Base-by-base conservation (phyloP, 2,888 invertebrate species). In the Mantis religiosa region DNA sequence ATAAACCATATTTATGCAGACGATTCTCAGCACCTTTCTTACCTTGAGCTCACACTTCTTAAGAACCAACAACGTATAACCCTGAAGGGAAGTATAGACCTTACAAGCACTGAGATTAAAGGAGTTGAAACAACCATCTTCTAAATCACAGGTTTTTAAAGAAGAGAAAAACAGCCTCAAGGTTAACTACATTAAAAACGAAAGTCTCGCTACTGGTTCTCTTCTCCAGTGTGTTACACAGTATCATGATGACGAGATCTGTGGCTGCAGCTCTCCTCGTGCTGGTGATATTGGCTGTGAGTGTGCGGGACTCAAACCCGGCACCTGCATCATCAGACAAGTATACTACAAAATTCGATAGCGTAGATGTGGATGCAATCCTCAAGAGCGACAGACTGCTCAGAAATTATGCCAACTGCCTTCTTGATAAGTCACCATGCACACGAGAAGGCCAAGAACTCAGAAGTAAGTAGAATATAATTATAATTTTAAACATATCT, bases 391-490 rank as follows among this genome's bases (percentile, higher is more conserved):
- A 91, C 28, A 89, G 92, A 30, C 90, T 92, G 81, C 90, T 92
- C 28, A 91, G 90, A 82, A 90, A 90, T 9, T 91, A 91, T 83
- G 90, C 92, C 27, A 91, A 92, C 87, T 92, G 92, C 84, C 88
- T 92, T 15, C 90, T 92, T 90, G 91, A 91, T 84, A 89, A 90
- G 34, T 91, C 91, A 71, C 91, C 91, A 3, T 92, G 92, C 89
- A 91, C 92, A 4, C 89, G 91, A 1, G 92, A 92, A 88, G 92
- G 91, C 4, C 93, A 94, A 82, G 95, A 95, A 92, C 92, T 95
- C 41, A 95, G 94, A 92, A 94, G 95, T 95, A 92, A 95, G 95
- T 93, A 90, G 9, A 27, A 71, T 41, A 41, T 41, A 12, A 0
- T 34, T 34, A 41, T 41, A 41, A 41, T 9, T 41, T 12, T 41